These are phyloP conservation scores for Acrocephalus arundinaceus DNA, from an alignment of 2,113 vertebrate species.

Conservation along the genomic window DNA sequence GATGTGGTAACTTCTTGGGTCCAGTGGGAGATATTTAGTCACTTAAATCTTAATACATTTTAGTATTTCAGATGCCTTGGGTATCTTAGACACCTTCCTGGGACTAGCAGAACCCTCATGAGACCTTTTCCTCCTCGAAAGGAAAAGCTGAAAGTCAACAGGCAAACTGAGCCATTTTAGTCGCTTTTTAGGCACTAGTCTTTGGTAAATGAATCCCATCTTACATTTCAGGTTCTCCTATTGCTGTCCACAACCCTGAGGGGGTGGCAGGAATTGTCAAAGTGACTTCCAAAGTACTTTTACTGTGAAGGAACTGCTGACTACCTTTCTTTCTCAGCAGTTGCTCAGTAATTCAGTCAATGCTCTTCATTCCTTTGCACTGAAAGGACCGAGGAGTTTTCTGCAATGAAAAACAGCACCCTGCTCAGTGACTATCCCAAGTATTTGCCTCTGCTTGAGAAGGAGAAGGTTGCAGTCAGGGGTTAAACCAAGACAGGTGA, in stretches of 20 bases:
- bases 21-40: neutral
- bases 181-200: neutral
- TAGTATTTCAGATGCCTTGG: neutral
- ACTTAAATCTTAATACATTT: neutral
- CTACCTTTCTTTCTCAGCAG: neutral
- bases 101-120: neutral
- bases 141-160: neutral
- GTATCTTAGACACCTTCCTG: neutral
- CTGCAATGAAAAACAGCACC: neutral
- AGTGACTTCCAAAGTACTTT: neutral
- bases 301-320: neutral
- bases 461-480: neutral
- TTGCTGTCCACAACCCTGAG: neutral
- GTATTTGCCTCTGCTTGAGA: neutral
- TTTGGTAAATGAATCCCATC: neutral
- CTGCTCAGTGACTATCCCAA: neutral
- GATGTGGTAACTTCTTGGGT: neutral
- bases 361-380: neutral
- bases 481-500: neutral
- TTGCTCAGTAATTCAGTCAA: neutral
- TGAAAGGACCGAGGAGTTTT: neutral
- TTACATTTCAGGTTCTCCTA: neutral
- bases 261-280: neutral
- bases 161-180: neutral
- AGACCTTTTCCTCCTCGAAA: neutral